These are phyloP conservation scores for Laticauda laticaudata DNA, from an alignment of 2,113 vertebrate species.

Conservation along the genomic window DNA sequence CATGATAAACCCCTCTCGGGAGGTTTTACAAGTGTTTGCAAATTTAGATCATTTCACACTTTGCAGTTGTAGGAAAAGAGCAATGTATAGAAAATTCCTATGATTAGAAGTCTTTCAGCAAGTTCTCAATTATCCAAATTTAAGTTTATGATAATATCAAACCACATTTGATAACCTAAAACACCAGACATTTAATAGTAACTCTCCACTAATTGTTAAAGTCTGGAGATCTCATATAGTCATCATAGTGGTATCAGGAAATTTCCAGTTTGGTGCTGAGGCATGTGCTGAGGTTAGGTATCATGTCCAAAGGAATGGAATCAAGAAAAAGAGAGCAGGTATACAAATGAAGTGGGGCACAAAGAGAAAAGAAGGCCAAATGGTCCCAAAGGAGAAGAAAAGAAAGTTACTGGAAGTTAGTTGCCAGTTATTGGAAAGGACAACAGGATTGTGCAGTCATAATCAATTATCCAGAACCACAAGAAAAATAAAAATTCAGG, in stretches of 20 bases:
- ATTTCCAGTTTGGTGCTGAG: background rate
- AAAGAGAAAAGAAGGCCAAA: background rate
- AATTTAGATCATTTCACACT: background rate
- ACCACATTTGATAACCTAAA: background rate
- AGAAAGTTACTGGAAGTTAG: background rate
- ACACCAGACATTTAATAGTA: background rate
- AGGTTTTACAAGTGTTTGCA: background rate
- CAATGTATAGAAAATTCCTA: background rate
- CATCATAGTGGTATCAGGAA: background rate
- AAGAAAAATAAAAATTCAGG: background rate
- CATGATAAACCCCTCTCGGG: background rate
- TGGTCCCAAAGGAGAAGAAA: background rate
- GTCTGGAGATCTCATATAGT: background rate
- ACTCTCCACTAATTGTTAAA: background rate
- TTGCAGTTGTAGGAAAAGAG: background rate
- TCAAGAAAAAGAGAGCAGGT: no score
- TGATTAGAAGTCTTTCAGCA: background rate
- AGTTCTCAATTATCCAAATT: background rate
- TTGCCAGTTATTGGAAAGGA: background rate
- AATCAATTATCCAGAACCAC: background rate
- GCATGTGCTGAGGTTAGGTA: background rate
- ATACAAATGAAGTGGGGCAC: no score
- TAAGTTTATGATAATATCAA: background rate
- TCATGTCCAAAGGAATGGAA: background rate
- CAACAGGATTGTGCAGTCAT: background rate